These are phyloP conservation scores for Clitarchus hookeri DNA, from an alignment of 2,888 invertebrate genomes.

Conservation along the genomic window DNA sequence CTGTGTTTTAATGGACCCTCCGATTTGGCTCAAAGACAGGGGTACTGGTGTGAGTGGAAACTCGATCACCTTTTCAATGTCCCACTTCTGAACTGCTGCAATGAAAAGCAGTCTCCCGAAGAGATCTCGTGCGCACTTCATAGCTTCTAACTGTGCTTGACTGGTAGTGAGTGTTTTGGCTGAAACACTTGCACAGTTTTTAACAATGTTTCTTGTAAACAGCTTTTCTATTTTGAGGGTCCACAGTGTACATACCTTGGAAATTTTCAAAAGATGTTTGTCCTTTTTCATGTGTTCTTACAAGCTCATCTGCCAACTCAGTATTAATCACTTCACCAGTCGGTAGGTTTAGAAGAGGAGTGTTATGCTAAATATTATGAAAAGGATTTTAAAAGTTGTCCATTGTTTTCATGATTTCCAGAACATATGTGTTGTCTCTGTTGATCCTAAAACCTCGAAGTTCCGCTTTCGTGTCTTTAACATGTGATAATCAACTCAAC, in stretches of 20 bases:
- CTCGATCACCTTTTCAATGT: no score
- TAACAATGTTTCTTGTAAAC: neutral
- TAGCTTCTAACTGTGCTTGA: neutral
- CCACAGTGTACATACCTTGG: neutral
- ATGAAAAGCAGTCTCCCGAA: constrained; percentile 11
- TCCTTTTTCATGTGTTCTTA: no score
- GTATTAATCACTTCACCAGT: neutral
- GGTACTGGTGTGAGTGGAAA: no score
- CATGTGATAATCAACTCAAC: neutral
- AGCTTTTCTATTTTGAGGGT: neutral
- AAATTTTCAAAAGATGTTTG: neutral
- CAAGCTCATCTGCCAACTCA: constrained; percentile 15
- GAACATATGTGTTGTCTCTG: neutral
- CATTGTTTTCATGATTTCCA: constrained; percentile 17
- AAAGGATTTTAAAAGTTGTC: constrained; percentile 17
- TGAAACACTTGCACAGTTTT: neutral
- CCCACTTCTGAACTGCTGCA: constrained; percentile 22
- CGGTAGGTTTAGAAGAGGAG: neutral
- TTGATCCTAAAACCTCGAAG: neutral
- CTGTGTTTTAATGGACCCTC: neutral
- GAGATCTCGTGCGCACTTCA: constrained; percentile 17
- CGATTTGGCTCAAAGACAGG: neutral
- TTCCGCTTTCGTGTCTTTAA: constrained; percentile 18
- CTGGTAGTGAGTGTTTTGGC: neutral
- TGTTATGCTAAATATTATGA: neutral